Conservation (phyloP, 2,113 vertebrate species). For the Lophura nycthemera region DNA sequence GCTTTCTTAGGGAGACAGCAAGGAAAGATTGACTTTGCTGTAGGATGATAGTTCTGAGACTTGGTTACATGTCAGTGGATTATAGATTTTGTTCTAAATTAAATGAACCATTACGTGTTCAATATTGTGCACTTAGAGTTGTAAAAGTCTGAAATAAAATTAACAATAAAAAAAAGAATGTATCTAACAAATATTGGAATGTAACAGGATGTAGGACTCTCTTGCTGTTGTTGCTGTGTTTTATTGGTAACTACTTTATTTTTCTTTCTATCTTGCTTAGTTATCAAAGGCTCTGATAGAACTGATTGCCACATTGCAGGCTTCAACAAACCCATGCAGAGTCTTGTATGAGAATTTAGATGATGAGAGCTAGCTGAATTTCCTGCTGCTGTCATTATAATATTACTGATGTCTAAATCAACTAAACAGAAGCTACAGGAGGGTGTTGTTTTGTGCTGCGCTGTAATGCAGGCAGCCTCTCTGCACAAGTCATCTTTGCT, state of each 20-base stretch:
- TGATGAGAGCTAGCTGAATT: not conserved
- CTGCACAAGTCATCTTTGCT: not conserved
- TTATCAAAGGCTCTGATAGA: not conserved
- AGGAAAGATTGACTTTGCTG: slow-evolving; percentile 21
- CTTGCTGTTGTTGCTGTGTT: not conserved
- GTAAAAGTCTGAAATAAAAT: slow-evolving; percentile 43
- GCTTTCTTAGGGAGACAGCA: not conserved
- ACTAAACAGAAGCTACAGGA: not conserved
- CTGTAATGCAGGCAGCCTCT: not conserved
- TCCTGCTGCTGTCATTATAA: not conserved
- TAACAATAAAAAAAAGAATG: not conserved
- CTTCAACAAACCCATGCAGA: not conserved
- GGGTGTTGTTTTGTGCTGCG: not conserved
- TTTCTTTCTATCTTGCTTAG: not conserved
- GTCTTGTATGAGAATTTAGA: not conserved
- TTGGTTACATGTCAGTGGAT: not conserved
- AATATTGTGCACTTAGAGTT: slow-evolving; percentile 1
- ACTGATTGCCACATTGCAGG: not conserved
- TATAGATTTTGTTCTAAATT: slow-evolving; percentile 29
- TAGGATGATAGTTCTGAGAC: not conserved
- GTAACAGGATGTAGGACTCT: not conserved
- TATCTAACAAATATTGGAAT: not conserved
- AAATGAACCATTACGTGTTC: not conserved
- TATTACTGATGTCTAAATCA: not conserved
- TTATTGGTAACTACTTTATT: not conserved